Evolutionary conservation across 2,888 invertebrate species (phyloP).

Genomic region (Aphodius granarius): DNA sequence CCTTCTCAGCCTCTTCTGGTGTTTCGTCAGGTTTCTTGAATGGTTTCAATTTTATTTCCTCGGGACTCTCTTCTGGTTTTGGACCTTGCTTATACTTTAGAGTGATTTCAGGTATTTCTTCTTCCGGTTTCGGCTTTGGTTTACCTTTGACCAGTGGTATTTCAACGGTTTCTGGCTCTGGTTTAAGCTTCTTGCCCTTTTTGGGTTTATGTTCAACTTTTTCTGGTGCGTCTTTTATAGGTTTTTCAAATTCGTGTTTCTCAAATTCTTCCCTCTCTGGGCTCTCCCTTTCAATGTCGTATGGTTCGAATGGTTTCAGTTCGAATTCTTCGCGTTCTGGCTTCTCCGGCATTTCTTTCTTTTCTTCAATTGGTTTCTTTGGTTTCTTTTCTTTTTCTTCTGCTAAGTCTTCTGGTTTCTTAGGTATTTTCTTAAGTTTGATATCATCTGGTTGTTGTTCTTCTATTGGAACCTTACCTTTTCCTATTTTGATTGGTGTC

Average conservation of each 20-base stretch:
- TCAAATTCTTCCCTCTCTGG: slow-evolving; percentile 44
- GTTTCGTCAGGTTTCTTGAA: slow-evolving; percentile 38
- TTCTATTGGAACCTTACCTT: slow-evolving; percentile 45
- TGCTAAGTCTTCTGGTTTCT: slow-evolving; percentile 35
- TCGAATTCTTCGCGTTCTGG: slow-evolving; percentile 45
- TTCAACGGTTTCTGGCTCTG: slow-evolving; percentile 24
- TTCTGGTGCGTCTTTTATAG: slow-evolving; percentile 42
- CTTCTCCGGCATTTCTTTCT: slow-evolving; percentile 30
- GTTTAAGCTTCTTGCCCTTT: slow-evolving; percentile 38
- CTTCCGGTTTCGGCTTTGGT: slow-evolving; percentile 36
- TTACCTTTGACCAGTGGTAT: slow-evolving; percentile 38
- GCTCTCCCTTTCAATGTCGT: slow-evolving; percentile 50
- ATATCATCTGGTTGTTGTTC: slow-evolving; percentile 43
- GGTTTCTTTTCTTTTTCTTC: slow-evolving; percentile 24
- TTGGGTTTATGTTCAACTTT: slow-evolving; percentile 35
- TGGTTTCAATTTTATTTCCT: slow-evolving; percentile 43
- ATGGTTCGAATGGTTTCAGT: slow-evolving; percentile 48
- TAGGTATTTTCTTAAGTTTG: slow-evolving; percentile 49
- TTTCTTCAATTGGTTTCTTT: slow-evolving; percentile 24
- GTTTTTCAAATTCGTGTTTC: slow-evolving; percentile 43
- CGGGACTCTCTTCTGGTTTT: slow-evolving; percentile 44
- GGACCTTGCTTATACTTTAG: slow-evolving; percentile 38
- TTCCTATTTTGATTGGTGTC: slow-evolving; percentile 45
- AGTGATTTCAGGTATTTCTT: slow-evolving; percentile 30
- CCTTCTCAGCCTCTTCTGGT: slow-evolving; percentile 38